These are phyloP conservation scores for Dicaeum eximium DNA, from an alignment of 2,113 vertebrate genomes.

Conservation along the genomic window DNA sequence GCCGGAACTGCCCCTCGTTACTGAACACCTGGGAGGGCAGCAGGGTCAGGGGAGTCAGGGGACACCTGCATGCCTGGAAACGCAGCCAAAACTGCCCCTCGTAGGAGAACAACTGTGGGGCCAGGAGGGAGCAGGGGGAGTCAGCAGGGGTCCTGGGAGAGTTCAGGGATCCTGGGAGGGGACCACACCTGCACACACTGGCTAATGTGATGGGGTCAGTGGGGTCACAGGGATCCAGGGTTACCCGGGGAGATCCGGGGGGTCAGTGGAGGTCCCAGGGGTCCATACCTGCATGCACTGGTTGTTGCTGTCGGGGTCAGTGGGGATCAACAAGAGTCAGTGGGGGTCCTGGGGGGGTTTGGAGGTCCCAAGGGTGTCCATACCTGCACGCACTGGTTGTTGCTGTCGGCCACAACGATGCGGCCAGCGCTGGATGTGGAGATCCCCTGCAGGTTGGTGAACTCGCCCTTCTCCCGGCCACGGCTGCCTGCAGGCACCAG, in stretches of 20 bases:
- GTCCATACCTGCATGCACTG: not conserved
- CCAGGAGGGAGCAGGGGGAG: not conserved
- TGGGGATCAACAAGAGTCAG: not conserved
- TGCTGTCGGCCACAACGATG: conserved; percentile 95
- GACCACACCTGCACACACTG: not conserved
- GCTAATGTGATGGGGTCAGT: not conserved
- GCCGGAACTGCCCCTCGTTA: conserved; percentile 92
- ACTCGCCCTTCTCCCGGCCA: conserved; percentile 92
- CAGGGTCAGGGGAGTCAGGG: not conserved
- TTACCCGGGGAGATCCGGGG: not conserved
- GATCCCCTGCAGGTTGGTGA: conserved; percentile 95
- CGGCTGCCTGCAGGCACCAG: conserved; percentile 76
- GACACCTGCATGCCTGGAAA: not conserved
- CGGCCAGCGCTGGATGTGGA: conserved; percentile 86
- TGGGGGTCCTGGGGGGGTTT: not conserved
- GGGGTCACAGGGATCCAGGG: not conserved
- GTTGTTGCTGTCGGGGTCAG: not conserved
- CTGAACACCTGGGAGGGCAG: conserved; percentile 83
- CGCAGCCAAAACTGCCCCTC: not conserved
- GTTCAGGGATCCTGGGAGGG: not conserved
- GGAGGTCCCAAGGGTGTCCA: not conserved
- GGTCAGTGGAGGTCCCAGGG: not conserved
- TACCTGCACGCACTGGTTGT: conserved; percentile 98
- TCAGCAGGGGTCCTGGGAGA: not conserved
- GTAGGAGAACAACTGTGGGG: not conserved